Evolutionary conservation across 2,888 invertebrate species (phyloP), one percentile per base, ranked within the genome.

Genomic region (Mimachlamys varia): DNA sequence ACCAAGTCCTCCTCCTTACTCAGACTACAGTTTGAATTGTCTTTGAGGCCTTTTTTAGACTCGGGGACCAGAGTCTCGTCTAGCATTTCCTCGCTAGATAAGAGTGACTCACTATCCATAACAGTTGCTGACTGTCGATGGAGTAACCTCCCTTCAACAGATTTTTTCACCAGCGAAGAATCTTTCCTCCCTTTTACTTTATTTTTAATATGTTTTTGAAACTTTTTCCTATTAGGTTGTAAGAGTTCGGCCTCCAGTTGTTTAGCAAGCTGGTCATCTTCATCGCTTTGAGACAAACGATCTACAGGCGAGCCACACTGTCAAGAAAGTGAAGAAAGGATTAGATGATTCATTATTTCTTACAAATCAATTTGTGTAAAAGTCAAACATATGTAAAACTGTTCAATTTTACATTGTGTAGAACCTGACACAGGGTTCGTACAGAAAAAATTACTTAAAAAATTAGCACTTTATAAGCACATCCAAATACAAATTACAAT

Each of bases 241-340:
- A 10, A 4, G n/a, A 90, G 44, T 88, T 90, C 89, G 10, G 62
- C 37, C 55, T 91, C 89, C 44, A 91, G 62, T n/a, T 89, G 53
- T 37, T 90, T 76, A 22, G 89, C 90, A 88, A 90, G 90, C 27
- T 90, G 90, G 88, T 90, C 90, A 19, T 90, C 90, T n/a, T 90
- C 89, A 49, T 89, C 90, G 49, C 89, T 91, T 17, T 90, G 89
- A 22, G 62, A 58, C n/a, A 87, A 44, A 33, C 55, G 27, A 33
- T 90, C 89, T 13, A 90, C 89, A 27, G 76, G 76, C 10, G 76
- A 76, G 76, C 33, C 76, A 76, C 76, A 76, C 76, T 76, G 27
- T 76, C 1, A 12, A 1, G 2, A 19, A 13, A 0, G n/a, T 4
- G 62, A 22, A 62, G 10, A 22, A n/a, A 19, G 13, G 53, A 53